phyloP scores from a whole-genome alignment of 30 jellyfish, hydroid and myxozoan genomes.

The Cassiopea xamachana region DNA sequence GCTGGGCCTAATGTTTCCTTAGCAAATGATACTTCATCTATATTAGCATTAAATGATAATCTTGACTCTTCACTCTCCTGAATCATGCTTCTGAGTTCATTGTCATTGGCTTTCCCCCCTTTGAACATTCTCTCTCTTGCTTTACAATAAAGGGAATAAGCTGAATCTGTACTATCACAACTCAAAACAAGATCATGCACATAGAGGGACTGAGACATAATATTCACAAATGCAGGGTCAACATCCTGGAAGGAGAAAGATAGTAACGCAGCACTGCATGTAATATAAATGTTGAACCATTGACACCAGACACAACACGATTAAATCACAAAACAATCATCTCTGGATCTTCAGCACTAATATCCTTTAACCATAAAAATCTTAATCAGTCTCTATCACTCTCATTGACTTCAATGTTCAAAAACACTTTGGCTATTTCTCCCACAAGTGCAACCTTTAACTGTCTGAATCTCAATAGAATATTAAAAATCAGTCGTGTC shows the following conservation, averaged over 20 bases:
- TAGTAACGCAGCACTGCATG: conserved; percentile 49
- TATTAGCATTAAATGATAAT: neutral
- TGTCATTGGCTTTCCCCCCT: conserved; percentile 51
- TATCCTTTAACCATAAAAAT: conserved; percentile 57
- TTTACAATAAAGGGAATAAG: conserved; percentile 7
- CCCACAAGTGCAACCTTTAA: conserved; percentile 12
- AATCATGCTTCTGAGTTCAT: conserved; percentile 6
- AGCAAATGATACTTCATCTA: neutral
- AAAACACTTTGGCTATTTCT: conserved; percentile 7
- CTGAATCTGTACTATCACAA: conserved; percentile 1
- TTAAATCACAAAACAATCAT: conserved; percentile 12
- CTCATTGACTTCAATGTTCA: conserved; percentile 30
- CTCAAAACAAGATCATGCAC: conserved; percentile 34
- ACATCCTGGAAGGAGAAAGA: conserved; percentile 17
- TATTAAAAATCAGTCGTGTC: conserved; percentile 35
- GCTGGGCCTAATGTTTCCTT: conserved; percentile 6
- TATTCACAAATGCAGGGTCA: conserved; percentile 49
- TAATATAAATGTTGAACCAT: conserved; percentile 42
- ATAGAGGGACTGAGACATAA: conserved; percentile 16
- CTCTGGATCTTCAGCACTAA: conserved; percentile 23
- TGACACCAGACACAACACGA: conserved; percentile 42
- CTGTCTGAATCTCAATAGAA: conserved; percentile 34
- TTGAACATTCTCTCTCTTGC: conserved; percentile 65
- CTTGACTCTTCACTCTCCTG: conserved; percentile 2
- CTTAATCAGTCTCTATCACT: conserved; percentile 62